These are phyloP conservation scores for Papilio xuthus DNA, from an alignment of 1,140 invertebrate genomes.

Conservation along the genomic window DNA sequence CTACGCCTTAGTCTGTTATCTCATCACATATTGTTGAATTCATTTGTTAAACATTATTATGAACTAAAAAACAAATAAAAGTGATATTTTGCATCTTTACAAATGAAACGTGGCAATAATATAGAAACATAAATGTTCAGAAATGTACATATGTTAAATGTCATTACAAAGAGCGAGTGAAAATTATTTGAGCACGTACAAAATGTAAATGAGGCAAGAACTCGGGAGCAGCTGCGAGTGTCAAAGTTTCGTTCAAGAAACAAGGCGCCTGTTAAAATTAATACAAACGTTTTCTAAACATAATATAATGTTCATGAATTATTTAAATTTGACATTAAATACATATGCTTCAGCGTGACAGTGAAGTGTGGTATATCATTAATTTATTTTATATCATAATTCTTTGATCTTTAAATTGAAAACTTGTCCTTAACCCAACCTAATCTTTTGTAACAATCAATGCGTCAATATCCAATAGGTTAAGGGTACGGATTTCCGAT, in stretches of 20 bases:
- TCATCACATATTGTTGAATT: no score
- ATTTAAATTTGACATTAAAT: constrained; percentile 5
- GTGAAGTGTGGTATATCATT: not conserved
- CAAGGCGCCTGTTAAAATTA: constrained; percentile 16
- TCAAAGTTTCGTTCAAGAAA: constrained; percentile 29
- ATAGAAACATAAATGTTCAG: not conserved
- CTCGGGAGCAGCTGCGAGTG: constrained; percentile 22
- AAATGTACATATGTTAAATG: constrained; percentile 7
- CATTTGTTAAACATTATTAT: no score
- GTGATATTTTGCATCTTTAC: not conserved
- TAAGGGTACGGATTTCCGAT: no score
- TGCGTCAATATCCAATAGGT: no score
- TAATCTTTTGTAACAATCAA: no score
- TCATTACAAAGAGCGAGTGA: constrained; percentile 25
- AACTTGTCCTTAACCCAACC: no score
- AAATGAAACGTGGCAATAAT: not conserved
- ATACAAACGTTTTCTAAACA: constrained; percentile 24
- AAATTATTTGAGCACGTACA: constrained; percentile 37
- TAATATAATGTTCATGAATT: constrained; percentile 16
- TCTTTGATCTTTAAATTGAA: not conserved
- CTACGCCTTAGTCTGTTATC: no score
- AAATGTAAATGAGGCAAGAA: constrained; percentile 36
- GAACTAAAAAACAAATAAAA: not conserved
- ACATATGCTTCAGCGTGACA: not conserved
- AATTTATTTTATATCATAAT: not conserved